Conservation (phyloP, 2,888 invertebrate genomes). For the Saturnia japonica region DNA sequence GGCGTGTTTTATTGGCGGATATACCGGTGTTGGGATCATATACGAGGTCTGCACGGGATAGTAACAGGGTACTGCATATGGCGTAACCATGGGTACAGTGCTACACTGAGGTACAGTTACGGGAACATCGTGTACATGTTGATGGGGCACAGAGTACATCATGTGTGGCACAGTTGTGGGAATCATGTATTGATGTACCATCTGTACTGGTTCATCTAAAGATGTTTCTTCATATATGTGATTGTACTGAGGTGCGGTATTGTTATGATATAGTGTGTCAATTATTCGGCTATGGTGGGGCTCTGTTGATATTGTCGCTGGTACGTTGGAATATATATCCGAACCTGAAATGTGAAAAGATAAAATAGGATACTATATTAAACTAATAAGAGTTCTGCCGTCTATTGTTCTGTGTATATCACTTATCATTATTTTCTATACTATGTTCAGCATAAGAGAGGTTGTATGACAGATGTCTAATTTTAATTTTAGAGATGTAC, state of each 20-base stretch:
- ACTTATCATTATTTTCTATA: neutral
- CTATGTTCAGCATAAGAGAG: too few relatives aligned
- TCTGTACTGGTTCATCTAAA: slow-evolving; percentile 49
- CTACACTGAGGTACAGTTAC: slow-evolving; percentile 50
- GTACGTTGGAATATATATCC: slow-evolving; percentile 72
- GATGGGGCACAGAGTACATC: slow-evolving; percentile 53
- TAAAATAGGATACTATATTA: neutral
- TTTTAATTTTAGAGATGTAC: too few relatives aligned
- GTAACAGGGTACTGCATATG: slow-evolving; percentile 72
- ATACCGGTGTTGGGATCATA: slow-evolving; percentile 73
- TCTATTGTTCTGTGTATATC: neutral
- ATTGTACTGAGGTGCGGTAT: slow-evolving; percentile 41
- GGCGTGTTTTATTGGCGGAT: slow-evolving; percentile 73
- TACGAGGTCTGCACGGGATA: slow-evolving; percentile 74
- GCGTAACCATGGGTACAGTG: slow-evolving; percentile 60
- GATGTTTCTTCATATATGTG: slow-evolving; percentile 45
- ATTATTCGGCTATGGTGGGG: slow-evolving; percentile 42
- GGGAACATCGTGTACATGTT: slow-evolving; percentile 48
- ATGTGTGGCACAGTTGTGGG: slow-evolving; percentile 48
- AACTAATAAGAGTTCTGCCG: too few relatives aligned
- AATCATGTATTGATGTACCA: slow-evolving; percentile 50
- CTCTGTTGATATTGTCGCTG: slow-evolving; percentile 47
- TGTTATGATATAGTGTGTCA: slow-evolving; percentile 46
- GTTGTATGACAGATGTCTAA: too few relatives aligned
- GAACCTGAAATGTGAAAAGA: slow-evolving; percentile 35